Evolutionary conservation across 2,888 invertebrate species (phyloP).

Genomic region (Argyresthia albistria): DNA sequence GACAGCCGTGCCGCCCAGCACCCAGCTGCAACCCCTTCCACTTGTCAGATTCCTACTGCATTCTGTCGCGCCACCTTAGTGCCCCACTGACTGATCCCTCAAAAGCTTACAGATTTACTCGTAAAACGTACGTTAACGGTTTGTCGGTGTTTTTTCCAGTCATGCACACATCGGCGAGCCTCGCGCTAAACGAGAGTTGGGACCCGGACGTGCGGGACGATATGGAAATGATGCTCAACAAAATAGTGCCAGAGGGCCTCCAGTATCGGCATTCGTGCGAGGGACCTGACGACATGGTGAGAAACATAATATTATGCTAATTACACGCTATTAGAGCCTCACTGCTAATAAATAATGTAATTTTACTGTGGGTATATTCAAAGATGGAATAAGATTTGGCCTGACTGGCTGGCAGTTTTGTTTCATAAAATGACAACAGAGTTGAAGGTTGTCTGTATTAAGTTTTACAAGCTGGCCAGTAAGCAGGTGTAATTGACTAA

Average conservation of each 20-base stretch:
- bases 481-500: too few relatives aligned
- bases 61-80: slow-evolving; percentile 26
- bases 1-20: slow-evolving; percentile 2
- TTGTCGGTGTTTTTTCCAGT: slow-evolving; percentile 76
- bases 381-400: too few relatives aligned
- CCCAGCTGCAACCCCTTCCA: slow-evolving; percentile 53
- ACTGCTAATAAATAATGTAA: background rate
- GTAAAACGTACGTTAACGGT: slow-evolving; percentile 31
- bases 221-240: slow-evolving; percentile 99
- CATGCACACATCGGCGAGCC: slow-evolving; percentile 97
- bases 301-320: slow-evolving; percentile 16
- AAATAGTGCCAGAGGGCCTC: slow-evolving; percentile 97
- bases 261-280: slow-evolving; percentile 97
- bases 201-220: slow-evolving; percentile 97
- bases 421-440: too few relatives aligned
- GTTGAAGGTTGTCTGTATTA: too few relatives aligned
- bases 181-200: slow-evolving; percentile 98
- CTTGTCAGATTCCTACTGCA: slow-evolving; percentile 41
- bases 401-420: too few relatives aligned
- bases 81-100: slow-evolving; percentile 11
- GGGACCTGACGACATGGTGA: slow-evolving; percentile 99
- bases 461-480: too few relatives aligned
- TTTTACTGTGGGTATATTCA: too few relatives aligned
- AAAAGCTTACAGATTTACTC: slow-evolving; percentile 11
- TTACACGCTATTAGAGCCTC: background rate